A percentile compares a stretch with the other conserved stretches of the same genome.
Evolutionary conservation across 2,888 invertebrate species (phyloP).

Genomic region (Enchytraeus crypticus): DNA sequence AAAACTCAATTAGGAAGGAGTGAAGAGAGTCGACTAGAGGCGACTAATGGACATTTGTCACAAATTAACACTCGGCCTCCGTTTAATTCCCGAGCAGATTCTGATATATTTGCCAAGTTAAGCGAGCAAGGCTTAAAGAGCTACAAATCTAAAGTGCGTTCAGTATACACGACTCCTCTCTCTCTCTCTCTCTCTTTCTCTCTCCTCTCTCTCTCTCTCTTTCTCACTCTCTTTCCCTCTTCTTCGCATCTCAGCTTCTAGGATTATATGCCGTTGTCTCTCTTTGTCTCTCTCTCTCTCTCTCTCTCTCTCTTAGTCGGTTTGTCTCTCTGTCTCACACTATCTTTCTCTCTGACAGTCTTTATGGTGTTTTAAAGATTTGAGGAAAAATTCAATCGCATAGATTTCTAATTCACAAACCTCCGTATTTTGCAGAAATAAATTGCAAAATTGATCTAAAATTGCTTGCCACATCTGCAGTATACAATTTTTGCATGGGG

Average conservation of each 20-base stretch:
- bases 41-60: too few species aligned
- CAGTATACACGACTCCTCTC: not conserved
- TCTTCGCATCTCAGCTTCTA: not conserved
- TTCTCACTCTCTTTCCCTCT: not conserved
- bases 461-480: not conserved
- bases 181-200: not conserved
- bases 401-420: too few species aligned
- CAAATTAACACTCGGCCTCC: too few species aligned
- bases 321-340: not conserved
- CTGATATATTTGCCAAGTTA: too few species aligned
- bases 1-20: too few species aligned
- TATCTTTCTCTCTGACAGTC: not conserved
- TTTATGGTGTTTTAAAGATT: not conserved
- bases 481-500: not conserved
- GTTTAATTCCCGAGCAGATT: too few species aligned
- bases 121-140: too few species aligned
- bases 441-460: not conserved
- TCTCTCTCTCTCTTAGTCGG: not conserved
- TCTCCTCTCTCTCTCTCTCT: not conserved
- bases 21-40: too few species aligned
- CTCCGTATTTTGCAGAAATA: not conserved
- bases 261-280: not conserved
- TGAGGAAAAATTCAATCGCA: too few species aligned
- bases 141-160: not conserved
- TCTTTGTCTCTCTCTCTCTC: not conserved